Evolutionary conservation across 2,888 invertebrate species (phyloP).

Genomic region (Elegia similella): DNA sequence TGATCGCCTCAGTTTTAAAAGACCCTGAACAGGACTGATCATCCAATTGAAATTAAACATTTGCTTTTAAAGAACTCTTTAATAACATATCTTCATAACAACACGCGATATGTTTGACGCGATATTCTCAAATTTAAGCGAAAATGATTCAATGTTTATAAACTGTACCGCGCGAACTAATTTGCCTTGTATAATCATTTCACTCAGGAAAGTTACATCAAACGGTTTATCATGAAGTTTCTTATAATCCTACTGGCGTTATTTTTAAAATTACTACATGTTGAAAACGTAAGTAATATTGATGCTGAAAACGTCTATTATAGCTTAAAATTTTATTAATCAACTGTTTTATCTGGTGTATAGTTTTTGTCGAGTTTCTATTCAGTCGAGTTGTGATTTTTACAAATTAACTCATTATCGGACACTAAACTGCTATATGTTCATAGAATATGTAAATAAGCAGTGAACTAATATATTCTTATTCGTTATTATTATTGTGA

Average conservation of each 20-base stretch:
- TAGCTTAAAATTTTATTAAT: no score
- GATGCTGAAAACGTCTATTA: background rate
- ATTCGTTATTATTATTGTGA: no score
- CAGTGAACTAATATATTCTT: no score
- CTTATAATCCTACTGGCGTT: constrained; percentile 38
- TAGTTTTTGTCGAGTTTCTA: no score
- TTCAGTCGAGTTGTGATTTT: no score
- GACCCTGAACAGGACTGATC: background rate
- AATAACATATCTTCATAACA: constrained; percentile 39
- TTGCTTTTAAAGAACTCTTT: background rate
- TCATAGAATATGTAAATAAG: no score
- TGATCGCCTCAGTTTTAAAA: no score
- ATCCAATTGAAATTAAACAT: background rate
- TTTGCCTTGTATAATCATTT: constrained; percentile 33
- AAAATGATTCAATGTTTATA: constrained; percentile 49
- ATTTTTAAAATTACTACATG: constrained; percentile 36
- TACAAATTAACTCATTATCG: no score
- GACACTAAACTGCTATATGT: no score
- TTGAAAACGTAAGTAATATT: constrained; percentile 46
- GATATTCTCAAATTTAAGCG: constrained; percentile 43
- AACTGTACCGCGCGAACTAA: constrained; percentile 37
- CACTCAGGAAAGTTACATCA: constrained; percentile 33
- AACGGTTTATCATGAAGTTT: constrained; percentile 46
- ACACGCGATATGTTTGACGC: constrained; percentile 39
- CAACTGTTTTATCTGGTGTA: no score